phyloP scores from a whole-genome alignment of 2,888 invertebrate genomes.

The Melanostoma mellinum region DNA sequence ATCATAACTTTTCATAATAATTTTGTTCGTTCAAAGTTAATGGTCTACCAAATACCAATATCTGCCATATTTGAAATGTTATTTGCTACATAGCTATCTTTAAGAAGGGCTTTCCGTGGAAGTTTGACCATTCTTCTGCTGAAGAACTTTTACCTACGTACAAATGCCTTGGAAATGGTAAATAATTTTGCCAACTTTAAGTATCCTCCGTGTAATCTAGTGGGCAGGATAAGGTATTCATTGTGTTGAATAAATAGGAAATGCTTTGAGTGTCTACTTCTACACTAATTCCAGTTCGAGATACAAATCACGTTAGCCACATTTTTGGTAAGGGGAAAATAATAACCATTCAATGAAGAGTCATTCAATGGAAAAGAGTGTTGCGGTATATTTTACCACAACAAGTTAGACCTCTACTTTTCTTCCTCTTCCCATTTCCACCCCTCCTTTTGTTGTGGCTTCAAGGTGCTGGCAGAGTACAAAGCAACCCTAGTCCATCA shows the following conservation, averaged over 20 bases:
- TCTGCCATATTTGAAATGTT: slow-evolving; percentile 24
- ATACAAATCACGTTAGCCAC: neutral
- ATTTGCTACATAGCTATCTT: slow-evolving; percentile 9
- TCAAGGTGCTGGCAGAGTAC: no score
- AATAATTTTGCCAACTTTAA: neutral
- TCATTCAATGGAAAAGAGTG: neutral
- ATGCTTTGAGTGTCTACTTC: no score
- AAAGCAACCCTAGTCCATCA: no score
- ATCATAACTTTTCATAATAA: slow-evolving; percentile 56
- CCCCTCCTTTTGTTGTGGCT: no score
- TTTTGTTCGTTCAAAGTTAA: slow-evolving; percentile 55
- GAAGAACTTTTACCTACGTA: slow-evolving; percentile 4
- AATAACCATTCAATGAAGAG: neutral
- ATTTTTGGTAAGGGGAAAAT: neutral
- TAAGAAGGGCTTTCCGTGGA: slow-evolving; percentile 21
- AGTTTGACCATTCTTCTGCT: slow-evolving; percentile 33
- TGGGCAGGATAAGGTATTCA: neutral
- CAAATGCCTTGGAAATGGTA: neutral
- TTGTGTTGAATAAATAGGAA: neutral
- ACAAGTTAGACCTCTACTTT: no score
- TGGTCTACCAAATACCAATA: slow-evolving; percentile 67
- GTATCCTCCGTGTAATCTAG: neutral
- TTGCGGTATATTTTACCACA: no score
- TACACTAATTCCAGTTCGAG: no score
- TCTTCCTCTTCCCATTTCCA: no score